Conservation (phyloP, 2,113 vertebrate species). For the Pycnonotus jocosus region DNA sequence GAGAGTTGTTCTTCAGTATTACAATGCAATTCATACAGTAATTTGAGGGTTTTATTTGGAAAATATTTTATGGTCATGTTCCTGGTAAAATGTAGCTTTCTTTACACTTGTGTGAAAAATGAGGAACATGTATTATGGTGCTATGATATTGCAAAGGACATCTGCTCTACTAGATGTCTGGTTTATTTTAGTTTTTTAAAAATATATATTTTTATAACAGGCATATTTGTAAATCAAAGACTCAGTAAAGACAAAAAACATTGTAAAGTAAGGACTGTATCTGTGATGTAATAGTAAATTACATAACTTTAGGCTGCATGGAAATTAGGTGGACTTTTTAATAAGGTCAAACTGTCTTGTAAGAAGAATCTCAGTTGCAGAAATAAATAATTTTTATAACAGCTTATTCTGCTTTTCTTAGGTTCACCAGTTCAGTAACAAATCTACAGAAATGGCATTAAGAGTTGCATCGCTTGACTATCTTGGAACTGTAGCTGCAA, state of each 20-base stretch:
- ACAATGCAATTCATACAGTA: neutral
- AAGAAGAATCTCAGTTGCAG: neutral
- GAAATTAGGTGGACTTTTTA: neutral
- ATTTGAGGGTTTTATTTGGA: neutral
- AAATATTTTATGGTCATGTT: neutral
- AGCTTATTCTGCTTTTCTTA: conserved; percentile 50
- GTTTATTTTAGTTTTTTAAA: neutral
- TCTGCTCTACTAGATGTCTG: neutral
- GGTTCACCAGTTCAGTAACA: conserved; percentile 99
- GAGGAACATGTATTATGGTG: neutral
- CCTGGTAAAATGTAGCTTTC: neutral
- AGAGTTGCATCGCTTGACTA: conserved; percentile 98
- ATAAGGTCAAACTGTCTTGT: neutral
- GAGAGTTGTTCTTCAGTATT: neutral
- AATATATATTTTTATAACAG: neutral
- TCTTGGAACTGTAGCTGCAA: conserved; percentile 94
- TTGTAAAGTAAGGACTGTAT: neutral
- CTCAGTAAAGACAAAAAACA: neutral
- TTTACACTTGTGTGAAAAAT: neutral
- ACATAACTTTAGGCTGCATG: neutral
- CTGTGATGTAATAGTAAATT: neutral
- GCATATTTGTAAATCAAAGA: neutral
- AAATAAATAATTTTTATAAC: neutral
- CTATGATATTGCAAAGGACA: neutral
- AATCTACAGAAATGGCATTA: conserved; percentile 98